phyloP scores from a whole-genome alignment of 2,888 invertebrate genomes.

The Trachelus tabidus region DNA sequence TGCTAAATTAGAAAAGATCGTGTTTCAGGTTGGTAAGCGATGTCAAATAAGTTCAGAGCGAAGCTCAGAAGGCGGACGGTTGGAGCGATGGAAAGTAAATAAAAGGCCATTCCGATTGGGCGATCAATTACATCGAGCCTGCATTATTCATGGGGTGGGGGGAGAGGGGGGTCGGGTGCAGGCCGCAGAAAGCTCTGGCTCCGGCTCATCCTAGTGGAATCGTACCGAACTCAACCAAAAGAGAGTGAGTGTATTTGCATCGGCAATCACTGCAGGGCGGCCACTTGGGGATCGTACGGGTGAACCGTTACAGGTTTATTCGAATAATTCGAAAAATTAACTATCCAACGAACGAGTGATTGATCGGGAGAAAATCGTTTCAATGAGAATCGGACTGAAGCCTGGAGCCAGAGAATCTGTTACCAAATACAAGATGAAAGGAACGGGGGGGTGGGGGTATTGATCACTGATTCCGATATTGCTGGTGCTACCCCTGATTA shows the following conservation, averaged over 20 bases:
- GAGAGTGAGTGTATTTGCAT: conserved; percentile 57
- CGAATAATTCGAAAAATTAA: conserved; percentile 48
- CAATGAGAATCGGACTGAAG: neutral
- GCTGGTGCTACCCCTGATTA: neutral
- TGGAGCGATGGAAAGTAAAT: conserved; percentile 63
- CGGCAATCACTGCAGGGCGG: conserved; percentile 57
- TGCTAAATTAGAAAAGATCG: neutral
- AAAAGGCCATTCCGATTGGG: conserved; percentile 66
- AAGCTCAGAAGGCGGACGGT: conserved; percentile 37
- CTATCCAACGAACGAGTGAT: conserved; percentile 19
- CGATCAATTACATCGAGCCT: conserved; percentile 64
- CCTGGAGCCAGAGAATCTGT: neutral
- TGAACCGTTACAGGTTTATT: conserved; percentile 42
- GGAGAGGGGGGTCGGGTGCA: conserved; percentile 52
- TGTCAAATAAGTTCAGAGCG: conserved; percentile 61
- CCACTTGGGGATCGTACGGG: conserved; percentile 46
- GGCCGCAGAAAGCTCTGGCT: conserved; percentile 60
- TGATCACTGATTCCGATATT: neutral
- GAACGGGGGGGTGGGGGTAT: too few species aligned
- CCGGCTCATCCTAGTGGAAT: conserved; percentile 23
- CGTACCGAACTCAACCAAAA: conserved; percentile 16
- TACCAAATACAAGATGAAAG: neutral
- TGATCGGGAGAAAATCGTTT: neutral
- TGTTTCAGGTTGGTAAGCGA: conserved; percentile 48
- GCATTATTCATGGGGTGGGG: conserved; percentile 65